These are phyloP conservation scores for Taeniopygia guttata DNA, from an alignment of 2,797 vertebrate genomes.

Conservation along the genomic window DNA sequence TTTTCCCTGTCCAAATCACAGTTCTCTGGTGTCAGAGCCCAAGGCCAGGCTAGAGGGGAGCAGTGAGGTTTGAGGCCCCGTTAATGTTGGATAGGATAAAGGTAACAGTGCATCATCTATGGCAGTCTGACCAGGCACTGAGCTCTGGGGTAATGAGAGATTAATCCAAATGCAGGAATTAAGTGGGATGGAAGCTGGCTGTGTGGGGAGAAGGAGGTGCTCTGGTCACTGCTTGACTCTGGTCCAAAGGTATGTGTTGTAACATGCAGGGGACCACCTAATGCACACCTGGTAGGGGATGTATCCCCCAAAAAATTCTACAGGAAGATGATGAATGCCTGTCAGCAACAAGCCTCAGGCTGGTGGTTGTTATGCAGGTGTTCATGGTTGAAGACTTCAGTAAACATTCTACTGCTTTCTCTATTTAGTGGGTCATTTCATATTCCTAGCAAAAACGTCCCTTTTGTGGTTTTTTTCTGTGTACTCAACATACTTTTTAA, in stretches of 20 bases:
- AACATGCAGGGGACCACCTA: background rate
- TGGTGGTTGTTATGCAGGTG: background rate
- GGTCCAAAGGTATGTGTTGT: background rate
- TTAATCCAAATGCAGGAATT: background rate
- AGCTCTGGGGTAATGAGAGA: background rate
- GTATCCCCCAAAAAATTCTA: background rate
- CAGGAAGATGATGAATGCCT: background rate
- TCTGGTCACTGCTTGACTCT: background rate
- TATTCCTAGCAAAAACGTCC: background rate
- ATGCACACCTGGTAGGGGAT: background rate
- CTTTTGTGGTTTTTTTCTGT: background rate
- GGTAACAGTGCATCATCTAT: background rate
- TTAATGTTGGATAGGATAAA: background rate
- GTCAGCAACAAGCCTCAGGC: rapidly evolving
- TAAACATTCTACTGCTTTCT: background rate
- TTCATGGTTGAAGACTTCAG: background rate
- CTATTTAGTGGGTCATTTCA: background rate
- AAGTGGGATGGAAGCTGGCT: background rate
- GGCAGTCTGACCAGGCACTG: rapidly evolving
- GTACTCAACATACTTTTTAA: background rate
- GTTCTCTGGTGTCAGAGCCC: background rate
- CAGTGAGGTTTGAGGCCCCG: rapidly evolving
- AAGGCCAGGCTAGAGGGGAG: background rate
- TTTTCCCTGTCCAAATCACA: background rate
- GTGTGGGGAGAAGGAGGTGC: background rate